phyloP scores from a whole-genome alignment of 2,113 vertebrate species.

The Tapirus terrestris region DNA sequence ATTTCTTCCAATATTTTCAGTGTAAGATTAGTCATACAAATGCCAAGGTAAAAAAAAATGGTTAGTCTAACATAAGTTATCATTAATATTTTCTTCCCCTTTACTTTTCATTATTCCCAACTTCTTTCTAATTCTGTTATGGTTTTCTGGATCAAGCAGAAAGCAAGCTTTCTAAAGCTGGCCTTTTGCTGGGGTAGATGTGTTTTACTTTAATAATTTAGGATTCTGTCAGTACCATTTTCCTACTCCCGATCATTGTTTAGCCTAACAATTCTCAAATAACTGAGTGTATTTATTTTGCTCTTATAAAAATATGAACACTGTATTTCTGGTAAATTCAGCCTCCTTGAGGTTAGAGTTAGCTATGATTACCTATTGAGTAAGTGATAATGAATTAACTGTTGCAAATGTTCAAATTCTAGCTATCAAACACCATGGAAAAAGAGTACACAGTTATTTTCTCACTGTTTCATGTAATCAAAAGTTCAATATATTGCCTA shows the following conservation, averaged over 20 bases:
- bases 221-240: background rate
- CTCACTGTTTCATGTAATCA: background rate
- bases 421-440: background rate
- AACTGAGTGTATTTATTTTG: background rate
- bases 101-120: background rate
- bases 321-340: background rate
- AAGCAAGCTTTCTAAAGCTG: background rate
- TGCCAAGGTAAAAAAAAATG: background rate
- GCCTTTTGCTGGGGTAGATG: background rate
- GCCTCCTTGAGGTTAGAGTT: background rate
- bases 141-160: background rate
- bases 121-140: background rate
- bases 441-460: background rate
- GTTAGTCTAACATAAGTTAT: background rate
- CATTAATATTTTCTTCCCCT: background rate
- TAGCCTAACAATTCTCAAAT: background rate
- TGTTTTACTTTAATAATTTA: background rate
- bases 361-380: background rate
- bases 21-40: background rate
- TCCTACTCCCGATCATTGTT: background rate
- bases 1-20: background rate
- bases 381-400: background rate
- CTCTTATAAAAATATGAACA: background rate
- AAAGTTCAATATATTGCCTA: background rate
- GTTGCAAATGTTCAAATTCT: background rate